phyloP scores from a whole-genome alignment of 2,888 invertebrate genomes.

The Eurytoma adleriae region DNA sequence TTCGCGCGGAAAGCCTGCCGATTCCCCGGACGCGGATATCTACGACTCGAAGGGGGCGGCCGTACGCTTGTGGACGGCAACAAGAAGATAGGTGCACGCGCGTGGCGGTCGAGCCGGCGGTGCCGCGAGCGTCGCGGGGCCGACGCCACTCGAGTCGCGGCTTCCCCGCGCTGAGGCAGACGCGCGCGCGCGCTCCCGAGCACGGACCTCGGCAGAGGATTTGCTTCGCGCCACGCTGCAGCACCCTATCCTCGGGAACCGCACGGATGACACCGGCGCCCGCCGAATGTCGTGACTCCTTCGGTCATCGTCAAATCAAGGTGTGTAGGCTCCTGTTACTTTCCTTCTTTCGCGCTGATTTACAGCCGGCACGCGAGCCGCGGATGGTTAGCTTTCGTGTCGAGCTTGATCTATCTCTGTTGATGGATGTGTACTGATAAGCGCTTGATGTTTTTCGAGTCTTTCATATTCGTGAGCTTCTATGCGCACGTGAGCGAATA shows the following conservation, averaged over 20 bases:
- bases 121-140: slow-evolving; percentile 61
- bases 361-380: too few relatives aligned
- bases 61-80: background rate
- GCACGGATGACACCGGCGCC: slow-evolving; percentile 60
- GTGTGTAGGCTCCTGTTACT: slow-evolving; percentile 21
- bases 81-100: slow-evolving; percentile 7
- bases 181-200: background rate
- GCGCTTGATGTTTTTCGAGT: too few relatives aligned
- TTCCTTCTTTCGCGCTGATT: too few relatives aligned
- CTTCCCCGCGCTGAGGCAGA: slow-evolving; percentile 63
- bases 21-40: too few relatives aligned
- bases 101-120: slow-evolving; percentile 48
- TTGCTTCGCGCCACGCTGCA: background rate
- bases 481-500: too few relatives aligned
- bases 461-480: too few relatives aligned
- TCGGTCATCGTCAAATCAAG: slow-evolving; percentile 43
- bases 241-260: background rate
- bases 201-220: background rate
- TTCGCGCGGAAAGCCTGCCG: too few relatives aligned
- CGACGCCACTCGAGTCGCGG: slow-evolving; percentile 65
- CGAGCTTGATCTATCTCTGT: too few relatives aligned
- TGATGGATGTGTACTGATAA: too few relatives aligned
- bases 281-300: slow-evolving; percentile 56
- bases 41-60: too few relatives aligned
- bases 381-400: too few relatives aligned